These are phyloP conservation scores for Chorisops tibialis DNA, from an alignment of 2,888 invertebrate genomes.

Conservation along the genomic window DNA sequence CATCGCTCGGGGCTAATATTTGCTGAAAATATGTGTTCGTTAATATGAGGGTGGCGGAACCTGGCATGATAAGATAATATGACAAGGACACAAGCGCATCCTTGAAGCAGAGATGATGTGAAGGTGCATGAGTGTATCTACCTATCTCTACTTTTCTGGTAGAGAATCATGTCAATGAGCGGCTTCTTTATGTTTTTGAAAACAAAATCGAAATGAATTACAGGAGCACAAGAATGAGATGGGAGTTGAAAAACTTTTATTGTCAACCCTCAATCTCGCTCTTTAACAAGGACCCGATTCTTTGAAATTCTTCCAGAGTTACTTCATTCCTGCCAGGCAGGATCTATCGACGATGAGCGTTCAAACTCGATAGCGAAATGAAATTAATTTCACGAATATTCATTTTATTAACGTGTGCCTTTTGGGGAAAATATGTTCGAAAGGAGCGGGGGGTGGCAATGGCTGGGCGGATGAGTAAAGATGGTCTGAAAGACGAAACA, in stretches of 20 bases:
- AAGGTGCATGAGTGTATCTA: background rate
- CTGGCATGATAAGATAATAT: too few relatives aligned
- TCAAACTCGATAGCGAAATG: conserved; percentile 7
- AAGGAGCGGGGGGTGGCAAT: background rate
- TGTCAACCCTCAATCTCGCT: too few relatives aligned
- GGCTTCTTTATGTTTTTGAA: conserved; percentile 20
- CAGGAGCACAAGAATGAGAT: too few relatives aligned
- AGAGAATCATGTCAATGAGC: conserved; percentile 11
- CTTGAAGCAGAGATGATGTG: background rate
- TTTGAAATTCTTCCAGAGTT: background rate
- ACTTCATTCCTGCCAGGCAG: background rate
- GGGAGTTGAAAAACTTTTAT: too few relatives aligned
- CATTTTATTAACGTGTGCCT: conserved; percentile 32
- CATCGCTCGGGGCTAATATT: conserved; percentile 27
- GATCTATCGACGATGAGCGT: background rate
- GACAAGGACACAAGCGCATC: conserved; percentile 10
- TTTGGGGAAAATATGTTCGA: conserved; percentile 18
- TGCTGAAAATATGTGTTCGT: conserved; percentile 11
- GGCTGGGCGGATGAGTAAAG: background rate
- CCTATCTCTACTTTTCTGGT: too few relatives aligned
- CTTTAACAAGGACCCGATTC: background rate
- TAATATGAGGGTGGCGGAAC: too few relatives aligned
- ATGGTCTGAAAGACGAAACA: conserved; percentile 13
- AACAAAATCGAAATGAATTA: conserved; percentile 22
- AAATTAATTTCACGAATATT: conserved; percentile 32